phyloP scores from a whole-genome alignment of 2,113 vertebrate genomes.

The Mustela nigripes region DNA sequence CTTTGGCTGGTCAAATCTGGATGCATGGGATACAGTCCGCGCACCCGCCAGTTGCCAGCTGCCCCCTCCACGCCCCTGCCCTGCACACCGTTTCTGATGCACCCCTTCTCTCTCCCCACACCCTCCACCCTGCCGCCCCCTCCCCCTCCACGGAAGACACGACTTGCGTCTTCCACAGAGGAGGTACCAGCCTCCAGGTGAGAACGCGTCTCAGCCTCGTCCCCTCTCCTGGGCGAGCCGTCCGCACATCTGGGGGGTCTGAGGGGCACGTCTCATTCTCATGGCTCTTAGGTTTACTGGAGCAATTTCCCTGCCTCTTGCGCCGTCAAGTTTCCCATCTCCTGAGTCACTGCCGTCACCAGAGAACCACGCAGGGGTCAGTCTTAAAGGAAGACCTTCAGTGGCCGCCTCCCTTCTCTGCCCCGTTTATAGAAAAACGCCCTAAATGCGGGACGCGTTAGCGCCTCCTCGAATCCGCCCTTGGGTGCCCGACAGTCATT shows the following conservation, averaged over 20 bases:
- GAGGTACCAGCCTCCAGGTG: not conserved
- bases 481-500: not conserved
- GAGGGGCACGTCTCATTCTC: not conserved
- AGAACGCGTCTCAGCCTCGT: not conserved
- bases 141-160: not conserved
- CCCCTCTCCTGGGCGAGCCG: not conserved
- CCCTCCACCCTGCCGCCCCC: too few relatives aligned
- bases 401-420: not conserved
- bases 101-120: not conserved
- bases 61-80: accelerated
- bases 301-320: not conserved
- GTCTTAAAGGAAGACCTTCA: not conserved
- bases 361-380: accelerated
- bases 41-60: accelerated
- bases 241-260: not conserved
- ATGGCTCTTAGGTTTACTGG: not conserved
- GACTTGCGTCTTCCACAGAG: not conserved
- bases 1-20: not conserved
- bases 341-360: not conserved
- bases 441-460: not conserved
- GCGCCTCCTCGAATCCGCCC: not conserved
- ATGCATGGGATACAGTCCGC: not conserved
- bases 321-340: not conserved
- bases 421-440: not conserved
- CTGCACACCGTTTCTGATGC: not conserved